Conservation (phyloP, 2,113 vertebrate genomes). For the Campylomormyrus numenius region DNA sequence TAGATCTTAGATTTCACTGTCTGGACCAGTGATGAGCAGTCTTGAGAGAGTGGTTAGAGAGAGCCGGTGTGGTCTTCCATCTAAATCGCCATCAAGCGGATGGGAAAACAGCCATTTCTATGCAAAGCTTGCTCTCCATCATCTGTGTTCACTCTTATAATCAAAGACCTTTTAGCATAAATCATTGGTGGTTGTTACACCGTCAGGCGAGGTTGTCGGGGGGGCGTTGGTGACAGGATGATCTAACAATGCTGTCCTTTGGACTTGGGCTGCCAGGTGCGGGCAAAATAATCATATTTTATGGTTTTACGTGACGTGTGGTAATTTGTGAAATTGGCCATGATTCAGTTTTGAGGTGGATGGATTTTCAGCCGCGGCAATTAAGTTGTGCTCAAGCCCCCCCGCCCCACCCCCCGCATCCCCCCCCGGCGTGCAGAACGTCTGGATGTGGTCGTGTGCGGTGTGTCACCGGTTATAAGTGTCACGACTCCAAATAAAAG, state of each 20-base stretch:
- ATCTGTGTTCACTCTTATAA: conserved; percentile 17
- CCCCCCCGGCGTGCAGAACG: not conserved
- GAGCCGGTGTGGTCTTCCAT: not conserved
- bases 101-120: conserved; percentile 8
- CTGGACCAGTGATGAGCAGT: not conserved
- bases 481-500: conserved; percentile 55
- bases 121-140: not conserved
- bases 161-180: conserved; percentile 35
- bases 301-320: conserved; percentile 37
- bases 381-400: conserved; percentile 3
- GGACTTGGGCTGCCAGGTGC: conserved; percentile 44
- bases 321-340: conserved; percentile 51
- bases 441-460: too few species aligned
- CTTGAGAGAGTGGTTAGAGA: not conserved
- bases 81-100: not conserved
- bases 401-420: not conserved
- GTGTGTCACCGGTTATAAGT: conserved; percentile 35
- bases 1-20: not conserved
- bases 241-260: conserved; percentile 44
- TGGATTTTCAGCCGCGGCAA: conserved; percentile 49
- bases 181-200: conserved; percentile 38
- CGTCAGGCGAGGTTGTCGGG: conserved; percentile 12
- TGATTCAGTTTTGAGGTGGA: conserved; percentile 58
- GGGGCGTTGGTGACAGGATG: conserved; percentile 30
- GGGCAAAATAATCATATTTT: conserved; percentile 51